Base-by-base conservation (phyloP, 2,888 invertebrate genomes). In the Pyrrhia umbra region DNA sequence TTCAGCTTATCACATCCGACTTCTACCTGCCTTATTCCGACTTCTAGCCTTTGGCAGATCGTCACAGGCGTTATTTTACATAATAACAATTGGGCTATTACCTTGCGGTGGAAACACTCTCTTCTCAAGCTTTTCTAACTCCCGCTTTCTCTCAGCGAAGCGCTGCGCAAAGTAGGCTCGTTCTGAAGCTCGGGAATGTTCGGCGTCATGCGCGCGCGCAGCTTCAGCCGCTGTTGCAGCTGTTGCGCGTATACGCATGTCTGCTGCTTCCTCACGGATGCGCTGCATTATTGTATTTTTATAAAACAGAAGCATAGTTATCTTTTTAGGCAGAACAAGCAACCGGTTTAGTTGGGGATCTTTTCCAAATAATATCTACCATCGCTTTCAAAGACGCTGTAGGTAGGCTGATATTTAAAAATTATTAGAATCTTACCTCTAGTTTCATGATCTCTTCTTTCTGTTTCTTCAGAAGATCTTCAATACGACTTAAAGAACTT, bases 61-160 rank as follows among this genome's bases (percentile, higher is more conserved):
- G 10, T 10, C 9, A 2, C 27, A 27, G 10, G 27, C 27, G 27
- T 27, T 8, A 27, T 27, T 2, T 13, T 30, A 30, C 2, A 27
- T 20, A 15, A 15, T 39, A 16, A 16, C 15, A 39, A 2, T 3
- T 8, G 2, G 3, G 0, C 20, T 2, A 13, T 62, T 45, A 92
- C 94, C 80, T 65, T 91, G 88, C 1, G 96, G 95, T 10, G 97
- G 96, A 81, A 97, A 97, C 49, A 98, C 96, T 82, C 97, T 95
- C 70, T 97, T 96, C 81, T 98, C 98, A 62, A 98, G 90, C 55
- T 96, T 96, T 86, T 98, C 97, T 18, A 98, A 86, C 78, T 98
- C 97, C 16, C 95, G 87, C 81, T 96, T 96, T 8, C 97, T 94
- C 55, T 97, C 97, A 23, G 96, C 96, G 18, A 98, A 97, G 56